A percentile compares a stretch with the other conserved stretches of the same genome.
Evolutionary conservation across 2,113 vertebrate genomes (phyloP).

Genomic region (Pollimyrus isidori): DNA sequence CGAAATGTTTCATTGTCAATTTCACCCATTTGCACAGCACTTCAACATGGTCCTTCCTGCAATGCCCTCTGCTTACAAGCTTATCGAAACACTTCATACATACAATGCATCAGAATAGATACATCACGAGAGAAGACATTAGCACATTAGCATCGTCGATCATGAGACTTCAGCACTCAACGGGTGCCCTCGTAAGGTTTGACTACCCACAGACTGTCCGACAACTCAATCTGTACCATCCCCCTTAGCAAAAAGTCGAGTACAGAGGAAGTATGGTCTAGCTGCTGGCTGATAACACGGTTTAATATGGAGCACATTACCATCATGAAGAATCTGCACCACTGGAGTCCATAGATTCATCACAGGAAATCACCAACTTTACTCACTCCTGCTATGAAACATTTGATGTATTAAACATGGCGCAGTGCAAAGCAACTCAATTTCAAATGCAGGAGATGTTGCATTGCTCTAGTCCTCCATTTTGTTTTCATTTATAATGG

Average conservation of each 20-base stretch:
- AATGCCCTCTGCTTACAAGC: not conserved
- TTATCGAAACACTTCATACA: not conserved
- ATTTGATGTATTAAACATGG: not conserved
- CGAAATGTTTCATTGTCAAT: not conserved
- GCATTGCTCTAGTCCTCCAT: not conserved
- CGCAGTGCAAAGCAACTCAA: not conserved
- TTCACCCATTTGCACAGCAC: not conserved
- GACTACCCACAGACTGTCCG: not conserved
- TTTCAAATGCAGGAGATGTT: slow-evolving; percentile 1
- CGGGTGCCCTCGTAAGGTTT: not conserved
- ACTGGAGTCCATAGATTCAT: not conserved
- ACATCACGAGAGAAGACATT: not conserved
- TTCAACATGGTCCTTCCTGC: not conserved
- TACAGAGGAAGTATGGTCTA: not conserved
- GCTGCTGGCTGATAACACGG: not conserved
- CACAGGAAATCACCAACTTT: not conserved
- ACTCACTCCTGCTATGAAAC: not conserved
- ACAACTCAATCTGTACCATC: not conserved
- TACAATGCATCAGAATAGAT: not conserved
- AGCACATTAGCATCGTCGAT: not conserved
- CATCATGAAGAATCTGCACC: not conserved
- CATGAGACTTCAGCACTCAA: not conserved
- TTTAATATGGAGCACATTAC: not conserved
- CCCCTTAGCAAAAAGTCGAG: not conserved
- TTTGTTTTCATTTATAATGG: slow-evolving; percentile 2